phyloP scores from a whole-genome alignment of 2,888 invertebrate species.

The Arctia plantaginis region DNA sequence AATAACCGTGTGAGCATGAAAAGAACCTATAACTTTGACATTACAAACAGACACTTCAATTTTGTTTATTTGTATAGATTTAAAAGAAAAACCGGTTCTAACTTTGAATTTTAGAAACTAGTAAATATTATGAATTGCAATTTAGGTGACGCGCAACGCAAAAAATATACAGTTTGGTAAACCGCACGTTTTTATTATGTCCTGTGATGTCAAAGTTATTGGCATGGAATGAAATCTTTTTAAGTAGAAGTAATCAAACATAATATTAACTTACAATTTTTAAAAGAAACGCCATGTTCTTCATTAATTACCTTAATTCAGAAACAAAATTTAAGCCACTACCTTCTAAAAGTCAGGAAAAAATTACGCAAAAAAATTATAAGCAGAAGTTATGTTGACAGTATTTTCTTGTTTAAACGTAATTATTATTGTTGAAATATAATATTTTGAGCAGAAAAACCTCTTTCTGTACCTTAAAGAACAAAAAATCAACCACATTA shows the following conservation, averaged over 20 bases:
- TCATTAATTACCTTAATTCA: not conserved
- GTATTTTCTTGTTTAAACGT: constrained; percentile 17
- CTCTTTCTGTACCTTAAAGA: not conserved
- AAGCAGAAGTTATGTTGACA: constrained; percentile 11
- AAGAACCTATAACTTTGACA: no score
- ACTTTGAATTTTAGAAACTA: not conserved
- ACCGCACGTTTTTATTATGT: not conserved
- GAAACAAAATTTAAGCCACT: not conserved
- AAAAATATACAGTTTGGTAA: not conserved
- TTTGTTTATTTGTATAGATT: no score
- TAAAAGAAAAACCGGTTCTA: not conserved
- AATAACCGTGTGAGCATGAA: no score
- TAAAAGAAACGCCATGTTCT: not conserved
- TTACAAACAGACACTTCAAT: no score
- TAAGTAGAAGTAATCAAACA: not conserved
- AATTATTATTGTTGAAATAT: constrained; percentile 6
- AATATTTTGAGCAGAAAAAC: not conserved
- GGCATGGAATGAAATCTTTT: not conserved
- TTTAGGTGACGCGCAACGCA: not conserved
- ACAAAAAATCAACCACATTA: constrained; percentile 34
- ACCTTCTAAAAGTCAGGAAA: not conserved
- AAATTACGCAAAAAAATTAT: constrained; percentile 6
- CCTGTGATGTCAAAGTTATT: no score
- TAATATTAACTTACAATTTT: not conserved
- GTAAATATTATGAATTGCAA: not conserved